Base-by-base conservation (phyloP, 2,797 vertebrate species). In the Onychomys torridus region DNA sequence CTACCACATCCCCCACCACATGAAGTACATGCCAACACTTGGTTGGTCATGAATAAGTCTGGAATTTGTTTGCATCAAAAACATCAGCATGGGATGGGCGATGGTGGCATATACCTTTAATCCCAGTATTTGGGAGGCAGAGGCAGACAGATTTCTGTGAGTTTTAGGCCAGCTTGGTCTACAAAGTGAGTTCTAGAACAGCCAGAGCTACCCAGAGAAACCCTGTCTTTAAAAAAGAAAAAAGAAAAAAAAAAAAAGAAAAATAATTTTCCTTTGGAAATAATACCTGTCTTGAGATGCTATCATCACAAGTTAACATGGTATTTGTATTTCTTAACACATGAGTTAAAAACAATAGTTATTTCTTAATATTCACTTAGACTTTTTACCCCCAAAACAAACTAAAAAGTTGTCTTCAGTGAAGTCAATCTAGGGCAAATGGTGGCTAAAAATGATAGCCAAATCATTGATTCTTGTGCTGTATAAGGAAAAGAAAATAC, bases 341-440 rank as follows among this genome's bases (percentile, higher is more conserved):
- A n/a, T 87, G 16, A 75, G 82, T 97, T 95, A 90, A 43, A 43
- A 71, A 67, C 71, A 73, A 43, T 96, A 40, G 77, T 85, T 93
- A 29, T 96, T 92, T 93, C 14, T 97, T 94, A 96, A 55, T 94
- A 85, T 91, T 81, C 63, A 95, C 95, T 89, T 92, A 97, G 93
- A 97, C 97, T 95, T 94, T 71, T 89, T 90, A 95, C 34, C 97
- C 77, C 67, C 83, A 94, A 97, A 96, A 97, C 91, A 93, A 92
- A 27, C 90, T 95, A 76, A 96, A 76, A 16, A 46, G 93, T 97
- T 96, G 89, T 94, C 97, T 96, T 97, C 96, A 81, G 69, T 93
- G 63, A 96, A 96, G 96, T 97, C 92, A 83, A 25, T 89, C 21
- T 93, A 69, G 96, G 88, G 65, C 89, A 96, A 63, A 89, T 81